These are phyloP conservation scores for Arvicanthis niloticus DNA, from an alignment of 2,113 vertebrate species.

Conservation along the genomic window DNA sequence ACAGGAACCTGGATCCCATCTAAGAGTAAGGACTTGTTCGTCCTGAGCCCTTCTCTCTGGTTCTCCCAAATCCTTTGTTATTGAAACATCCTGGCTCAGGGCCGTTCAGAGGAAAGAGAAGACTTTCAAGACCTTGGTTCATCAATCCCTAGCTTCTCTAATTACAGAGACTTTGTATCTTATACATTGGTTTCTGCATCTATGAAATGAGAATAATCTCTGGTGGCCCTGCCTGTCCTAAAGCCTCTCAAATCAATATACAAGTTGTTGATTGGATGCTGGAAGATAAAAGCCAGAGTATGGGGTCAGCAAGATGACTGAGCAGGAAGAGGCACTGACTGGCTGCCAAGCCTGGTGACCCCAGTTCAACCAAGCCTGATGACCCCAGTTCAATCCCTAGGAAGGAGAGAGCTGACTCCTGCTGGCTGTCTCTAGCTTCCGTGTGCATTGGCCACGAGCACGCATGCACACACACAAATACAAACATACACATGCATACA, in stretches of 20 bases:
- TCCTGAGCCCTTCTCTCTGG: too few species aligned
- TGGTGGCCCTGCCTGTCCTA: neutral
- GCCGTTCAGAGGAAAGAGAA: neutral
- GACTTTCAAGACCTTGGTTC: neutral
- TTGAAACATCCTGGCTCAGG: neutral
- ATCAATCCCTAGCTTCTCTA: neutral
- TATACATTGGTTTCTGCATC: neutral
- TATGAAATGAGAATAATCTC: neutral
- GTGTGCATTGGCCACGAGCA: neutral
- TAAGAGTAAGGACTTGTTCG: neutral
- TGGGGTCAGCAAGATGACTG: neutral
- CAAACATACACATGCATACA: neutral
- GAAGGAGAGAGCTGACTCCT: neutral
- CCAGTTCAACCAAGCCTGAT: too few species aligned
- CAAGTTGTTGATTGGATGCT: neutral
- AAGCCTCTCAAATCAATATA: neutral
- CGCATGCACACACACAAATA: too few species aligned
- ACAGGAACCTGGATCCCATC: neutral
- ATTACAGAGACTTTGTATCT: neutral
- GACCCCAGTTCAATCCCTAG: neutral
- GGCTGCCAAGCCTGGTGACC: neutral
- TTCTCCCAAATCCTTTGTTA: fast-evolving
- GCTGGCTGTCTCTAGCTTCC: neutral
- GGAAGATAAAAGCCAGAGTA: neutral
- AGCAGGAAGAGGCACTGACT: neutral